These are phyloP conservation scores for Octopus bimaculoides DNA, from an alignment of 1,140 invertebrate genomes.

Conservation along the genomic window DNA sequence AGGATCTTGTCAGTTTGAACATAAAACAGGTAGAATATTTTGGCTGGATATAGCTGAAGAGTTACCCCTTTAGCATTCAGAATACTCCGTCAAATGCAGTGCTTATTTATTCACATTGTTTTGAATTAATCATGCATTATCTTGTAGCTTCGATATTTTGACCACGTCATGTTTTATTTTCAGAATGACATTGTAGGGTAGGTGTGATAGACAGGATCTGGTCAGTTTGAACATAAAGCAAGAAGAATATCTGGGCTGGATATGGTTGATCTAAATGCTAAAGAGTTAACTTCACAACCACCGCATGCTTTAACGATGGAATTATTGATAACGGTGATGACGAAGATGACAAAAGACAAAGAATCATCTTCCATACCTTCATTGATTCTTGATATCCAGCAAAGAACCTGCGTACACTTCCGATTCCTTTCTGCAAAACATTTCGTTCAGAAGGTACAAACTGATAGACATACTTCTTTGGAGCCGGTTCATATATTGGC, in stretches of 20 bases:
- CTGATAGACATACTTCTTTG: constrained; percentile 14
- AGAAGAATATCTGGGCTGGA: background rate
- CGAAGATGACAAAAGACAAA: background rate
- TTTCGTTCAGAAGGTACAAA: constrained; percentile 25
- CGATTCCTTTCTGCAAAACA: constrained; percentile 20
- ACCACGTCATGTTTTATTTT: too few relatives aligned
- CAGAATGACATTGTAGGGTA: background rate
- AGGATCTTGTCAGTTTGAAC: too few relatives aligned
- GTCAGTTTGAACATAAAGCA: background rate
- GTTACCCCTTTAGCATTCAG: too few relatives aligned
- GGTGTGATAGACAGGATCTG: background rate
- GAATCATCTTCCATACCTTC: constrained; percentile 19
- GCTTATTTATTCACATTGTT: too few relatives aligned
- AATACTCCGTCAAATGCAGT: too few relatives aligned
- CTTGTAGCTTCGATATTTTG: too few relatives aligned
- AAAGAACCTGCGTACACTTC: constrained; percentile 19
- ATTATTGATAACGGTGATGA: background rate
- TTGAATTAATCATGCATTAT: too few relatives aligned
- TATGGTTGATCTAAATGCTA: background rate
- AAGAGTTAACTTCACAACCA: background rate
- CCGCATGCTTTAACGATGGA: background rate
- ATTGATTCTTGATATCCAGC: constrained; percentile 24
- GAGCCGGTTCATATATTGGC: constrained; percentile 28
- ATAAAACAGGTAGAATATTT: too few relatives aligned
- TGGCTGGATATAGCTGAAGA: too few relatives aligned